Conservation (phyloP, 2,113 vertebrate genomes). For the Saguinus midas region DNA sequence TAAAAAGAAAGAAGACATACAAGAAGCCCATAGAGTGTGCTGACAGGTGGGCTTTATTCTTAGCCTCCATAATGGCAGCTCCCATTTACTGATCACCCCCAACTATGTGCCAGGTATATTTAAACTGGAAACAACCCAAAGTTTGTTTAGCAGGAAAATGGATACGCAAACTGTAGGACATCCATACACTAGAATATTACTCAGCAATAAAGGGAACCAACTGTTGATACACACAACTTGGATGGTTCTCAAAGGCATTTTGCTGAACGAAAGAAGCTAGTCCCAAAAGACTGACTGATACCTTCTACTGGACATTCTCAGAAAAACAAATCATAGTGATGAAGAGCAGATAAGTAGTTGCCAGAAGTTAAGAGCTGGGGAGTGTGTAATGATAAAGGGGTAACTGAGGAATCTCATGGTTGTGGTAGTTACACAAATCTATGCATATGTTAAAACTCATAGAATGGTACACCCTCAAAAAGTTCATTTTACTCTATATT, state of each 20-base stretch:
- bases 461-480: not conserved
- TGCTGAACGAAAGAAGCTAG: not conserved
- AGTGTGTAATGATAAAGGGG: not conserved
- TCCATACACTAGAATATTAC: not conserved
- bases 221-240: not conserved
- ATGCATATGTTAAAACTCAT: not conserved
- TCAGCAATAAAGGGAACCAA: not conserved
- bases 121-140: not conserved
- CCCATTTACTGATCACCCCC: not conserved
- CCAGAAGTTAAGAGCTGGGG: not conserved
- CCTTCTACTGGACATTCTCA: not conserved
- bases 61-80: not conserved
- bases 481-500: not conserved
- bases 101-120: not conserved
- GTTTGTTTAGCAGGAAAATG: not conserved
- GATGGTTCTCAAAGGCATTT: not conserved
- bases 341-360: not conserved
- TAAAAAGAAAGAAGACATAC: not conserved
- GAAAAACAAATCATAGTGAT: not conserved
- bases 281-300: not conserved
- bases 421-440: not conserved
- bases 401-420: not conserved
- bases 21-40: not conserved
- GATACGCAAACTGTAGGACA: not conserved
- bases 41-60: not conserved